Evolutionary conservation across 2,888 invertebrate genomes (phyloP), one percentile per base, ranked within the genome.

Genomic region (Ennomos erosarius): DNA sequence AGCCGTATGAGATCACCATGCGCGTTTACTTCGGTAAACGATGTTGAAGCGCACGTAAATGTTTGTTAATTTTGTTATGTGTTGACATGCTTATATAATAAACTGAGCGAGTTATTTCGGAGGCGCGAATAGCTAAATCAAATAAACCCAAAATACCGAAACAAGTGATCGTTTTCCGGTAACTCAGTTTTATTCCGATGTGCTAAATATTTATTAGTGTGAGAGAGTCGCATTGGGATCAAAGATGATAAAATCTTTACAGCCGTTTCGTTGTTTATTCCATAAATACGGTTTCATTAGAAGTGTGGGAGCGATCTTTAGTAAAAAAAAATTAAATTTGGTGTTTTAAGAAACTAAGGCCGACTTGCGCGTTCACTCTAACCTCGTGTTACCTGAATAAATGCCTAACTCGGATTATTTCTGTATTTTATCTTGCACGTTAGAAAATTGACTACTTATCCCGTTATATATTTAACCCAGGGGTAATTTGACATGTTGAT

Each of bases 1-100:
- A 87, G 86, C 85, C 71, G 79, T 35, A 38, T 89, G 87, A 88
- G 85, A 87, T 90, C 88, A 90, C 74, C 81, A 74, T 75, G 73
- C 81, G 81, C 79, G 85, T 84, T 84, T 73, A 69, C 67, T 66
- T 76, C 71, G 64, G 64, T 67, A 62, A 60, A 69, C 66, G 70
- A 70, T 68, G 64, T 67, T 65, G 64, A 65, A 68, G 61, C 63
- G 55, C 58, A 65, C 53, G 44, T 36, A 57, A 65, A 55, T 66
- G 59, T 65, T 68, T 51, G 59, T 62, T 65, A 55, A 64, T 57
- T 65, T 68, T 51, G 59, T 62, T 65, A 62, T 56, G 59, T 64
- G 68, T 65, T 64, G 67, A 67, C 62, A 60, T 64, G 65, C 63
- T 59, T 52, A 56, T 69, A 59, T 67, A 63, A 62, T 64, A 45